Percentiles rank a stretch among this genome's conserved stretches.
phyloP scores from a whole-genome alignment of 1,140 invertebrate species.

The Aphidius gifuensis region DNA sequence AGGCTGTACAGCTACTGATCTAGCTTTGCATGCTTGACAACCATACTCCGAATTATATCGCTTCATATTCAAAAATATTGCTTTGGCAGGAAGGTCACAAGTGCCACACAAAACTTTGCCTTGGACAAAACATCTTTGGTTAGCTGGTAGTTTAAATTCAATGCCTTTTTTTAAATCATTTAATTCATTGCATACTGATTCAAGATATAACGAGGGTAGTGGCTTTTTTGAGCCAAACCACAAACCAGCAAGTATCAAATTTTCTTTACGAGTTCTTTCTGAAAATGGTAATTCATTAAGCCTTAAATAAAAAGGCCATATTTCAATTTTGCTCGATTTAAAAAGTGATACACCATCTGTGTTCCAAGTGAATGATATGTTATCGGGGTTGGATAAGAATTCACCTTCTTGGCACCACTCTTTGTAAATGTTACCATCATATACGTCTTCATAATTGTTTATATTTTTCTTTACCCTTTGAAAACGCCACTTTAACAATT shows the following conservation, averaged over 20 bases:
- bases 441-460: slow-evolving; percentile 5
- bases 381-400: slow-evolving; percentile 7
- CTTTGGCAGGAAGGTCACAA: slow-evolving; percentile 11
- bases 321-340: slow-evolving; percentile 28
- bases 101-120: slow-evolving; percentile 5
- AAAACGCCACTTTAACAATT: no score
- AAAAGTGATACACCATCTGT: slow-evolving; percentile 33
- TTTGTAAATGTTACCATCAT: slow-evolving; percentile 4
- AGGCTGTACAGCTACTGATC: no score
- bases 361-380: no score
- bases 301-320: slow-evolving; percentile 34
- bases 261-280: slow-evolving; percentile 1
- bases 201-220: not conserved
- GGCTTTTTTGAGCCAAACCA: slow-evolving; percentile 5
- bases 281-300: slow-evolving; percentile 23
- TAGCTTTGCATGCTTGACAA: not conserved
- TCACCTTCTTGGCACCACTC: not conserved
- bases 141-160: not conserved
- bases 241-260: slow-evolving; percentile 1
- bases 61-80: slow-evolving; percentile 7
- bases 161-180: not conserved
- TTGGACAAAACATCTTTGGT: not conserved
- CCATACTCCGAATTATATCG: slow-evolving; percentile 14
- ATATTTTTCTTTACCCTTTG: not conserved
- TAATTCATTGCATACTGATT: not conserved